These are phyloP conservation scores for Syngnathoides biaculeatus DNA, from an alignment of 2,113 vertebrate species.

Conservation along the genomic window DNA sequence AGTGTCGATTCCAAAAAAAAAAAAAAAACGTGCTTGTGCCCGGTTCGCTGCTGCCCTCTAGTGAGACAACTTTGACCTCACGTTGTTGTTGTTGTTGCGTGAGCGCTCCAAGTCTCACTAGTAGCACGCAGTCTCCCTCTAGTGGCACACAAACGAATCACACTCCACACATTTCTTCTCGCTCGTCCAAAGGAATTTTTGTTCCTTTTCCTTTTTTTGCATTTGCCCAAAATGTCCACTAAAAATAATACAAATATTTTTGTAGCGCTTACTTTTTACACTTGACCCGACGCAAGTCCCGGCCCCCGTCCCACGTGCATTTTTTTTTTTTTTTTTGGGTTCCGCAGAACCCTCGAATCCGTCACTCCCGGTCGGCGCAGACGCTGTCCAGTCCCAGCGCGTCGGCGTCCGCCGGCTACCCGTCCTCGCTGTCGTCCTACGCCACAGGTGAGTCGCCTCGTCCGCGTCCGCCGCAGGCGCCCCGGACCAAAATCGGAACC, in stretches of 20 bases:
- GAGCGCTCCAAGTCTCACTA: no score
- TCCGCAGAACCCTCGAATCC: constrained; percentile 94
- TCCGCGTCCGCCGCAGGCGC: background rate
- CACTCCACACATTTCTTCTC: no score
- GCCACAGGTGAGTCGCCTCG: constrained; percentile 78
- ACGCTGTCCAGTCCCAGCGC: constrained; percentile 89
- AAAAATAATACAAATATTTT: no score
- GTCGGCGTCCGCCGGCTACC: constrained; percentile 89
- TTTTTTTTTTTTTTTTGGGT: background rate
- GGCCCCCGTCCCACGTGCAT: background rate
- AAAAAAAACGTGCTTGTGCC: background rate
- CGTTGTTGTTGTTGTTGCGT: no score
- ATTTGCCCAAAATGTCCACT: no score
- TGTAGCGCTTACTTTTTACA: no score
- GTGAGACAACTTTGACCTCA: constrained; percentile 70
- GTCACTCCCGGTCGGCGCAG: constrained; percentile 94
- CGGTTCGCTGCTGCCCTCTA: constrained; percentile 30
- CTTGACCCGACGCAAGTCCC: no score
- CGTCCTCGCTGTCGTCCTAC: constrained; percentile 89
- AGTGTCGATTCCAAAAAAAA: constrained; percentile 40
- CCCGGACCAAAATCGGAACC: background rate
- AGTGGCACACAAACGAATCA: no score
- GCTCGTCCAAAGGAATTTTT: no score
- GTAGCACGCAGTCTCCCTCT: no score
- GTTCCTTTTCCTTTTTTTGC: no score